phyloP scores from a whole-genome alignment of 2,797 vertebrate genomes.

The Bradypodion pumilum region DNA sequence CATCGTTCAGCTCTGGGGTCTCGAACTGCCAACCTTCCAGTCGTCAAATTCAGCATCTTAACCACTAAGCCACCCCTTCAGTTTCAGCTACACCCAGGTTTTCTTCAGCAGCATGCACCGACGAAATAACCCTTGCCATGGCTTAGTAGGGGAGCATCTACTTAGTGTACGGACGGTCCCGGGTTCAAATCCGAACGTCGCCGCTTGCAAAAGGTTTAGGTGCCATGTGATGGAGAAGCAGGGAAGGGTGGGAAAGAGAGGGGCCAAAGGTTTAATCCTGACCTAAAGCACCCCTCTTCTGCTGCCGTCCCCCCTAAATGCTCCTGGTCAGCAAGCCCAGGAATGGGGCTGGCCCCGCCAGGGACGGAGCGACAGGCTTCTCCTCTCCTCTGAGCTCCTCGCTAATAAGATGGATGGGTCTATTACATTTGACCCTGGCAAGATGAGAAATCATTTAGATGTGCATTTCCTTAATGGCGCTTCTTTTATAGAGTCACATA shows the following conservation, averaged over 20 bases:
- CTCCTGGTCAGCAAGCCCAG: rapidly evolving
- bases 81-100: too few relatives aligned
- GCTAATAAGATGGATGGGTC: slow-evolving; percentile 56
- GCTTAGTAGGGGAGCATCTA: not conserved
- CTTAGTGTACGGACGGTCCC: not conserved
- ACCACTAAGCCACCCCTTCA: too few relatives aligned
- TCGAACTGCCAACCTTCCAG: too few relatives aligned
- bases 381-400: not conserved
- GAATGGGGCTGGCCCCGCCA: not conserved
- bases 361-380: not conserved
- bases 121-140: too few relatives aligned
- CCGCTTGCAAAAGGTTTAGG: not conserved
- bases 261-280: not conserved
- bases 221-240: not conserved
- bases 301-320: rapidly evolving
- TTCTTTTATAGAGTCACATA: slow-evolving; percentile 54
- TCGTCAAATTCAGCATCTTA: too few relatives aligned
- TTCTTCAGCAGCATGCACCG: too few relatives aligned
- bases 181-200: too few relatives aligned
- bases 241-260: too few relatives aligned
- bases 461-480: slow-evolving; percentile 67
- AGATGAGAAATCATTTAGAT: slow-evolving; percentile 63
- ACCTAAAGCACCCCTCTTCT: not conserved
- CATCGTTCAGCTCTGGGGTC: too few relatives aligned
- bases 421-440: slow-evolving; percentile 27